Evolutionary conservation across 2,797 vertebrate genomes (phyloP).

Genomic region (Sebastes minor): DNA sequence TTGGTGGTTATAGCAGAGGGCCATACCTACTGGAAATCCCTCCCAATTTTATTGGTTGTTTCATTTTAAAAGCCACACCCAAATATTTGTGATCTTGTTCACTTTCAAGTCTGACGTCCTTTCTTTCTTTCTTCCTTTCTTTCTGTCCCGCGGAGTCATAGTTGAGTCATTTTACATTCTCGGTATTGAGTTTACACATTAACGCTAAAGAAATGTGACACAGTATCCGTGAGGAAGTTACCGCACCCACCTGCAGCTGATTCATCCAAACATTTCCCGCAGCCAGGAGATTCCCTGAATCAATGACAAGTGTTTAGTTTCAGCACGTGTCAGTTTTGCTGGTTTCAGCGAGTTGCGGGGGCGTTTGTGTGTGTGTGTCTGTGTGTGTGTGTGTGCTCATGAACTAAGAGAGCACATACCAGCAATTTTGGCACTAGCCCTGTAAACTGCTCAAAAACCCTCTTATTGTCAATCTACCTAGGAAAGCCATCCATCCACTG

Average conservation of each 20-base stretch:
- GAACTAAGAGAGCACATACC: neutral
- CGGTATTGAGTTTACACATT: neutral
- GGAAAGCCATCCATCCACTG: neutral
- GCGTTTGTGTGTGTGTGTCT: neutral
- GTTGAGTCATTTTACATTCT: constrained; percentile 41
- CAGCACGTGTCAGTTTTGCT: constrained; percentile 9
- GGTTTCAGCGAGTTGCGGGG: neutral
- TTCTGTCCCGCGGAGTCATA: neutral
- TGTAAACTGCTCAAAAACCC: too few species aligned
- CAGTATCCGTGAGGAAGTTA: constrained; percentile 19
- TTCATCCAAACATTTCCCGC: constrained; percentile 46
- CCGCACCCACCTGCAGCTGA: constrained; percentile 43
- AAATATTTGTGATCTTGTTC: constrained; percentile 8
- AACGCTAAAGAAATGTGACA: constrained; percentile 5
- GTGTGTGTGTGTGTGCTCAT: neutral
- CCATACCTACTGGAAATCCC: neutral
- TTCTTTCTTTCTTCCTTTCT: neutral
- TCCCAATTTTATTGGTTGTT: neutral
- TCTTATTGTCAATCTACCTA: too few species aligned
- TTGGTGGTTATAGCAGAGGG: neutral
- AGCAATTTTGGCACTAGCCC: neutral
- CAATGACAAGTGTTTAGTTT: constrained; percentile 28
- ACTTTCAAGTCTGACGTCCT: constrained; percentile 1
- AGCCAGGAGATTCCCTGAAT: constrained; percentile 56
- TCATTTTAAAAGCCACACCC: constrained; percentile 11